These are phyloP conservation scores for Stigmatopora argus DNA, from an alignment of 2,113 vertebrate genomes.

Conservation along the genomic window DNA sequence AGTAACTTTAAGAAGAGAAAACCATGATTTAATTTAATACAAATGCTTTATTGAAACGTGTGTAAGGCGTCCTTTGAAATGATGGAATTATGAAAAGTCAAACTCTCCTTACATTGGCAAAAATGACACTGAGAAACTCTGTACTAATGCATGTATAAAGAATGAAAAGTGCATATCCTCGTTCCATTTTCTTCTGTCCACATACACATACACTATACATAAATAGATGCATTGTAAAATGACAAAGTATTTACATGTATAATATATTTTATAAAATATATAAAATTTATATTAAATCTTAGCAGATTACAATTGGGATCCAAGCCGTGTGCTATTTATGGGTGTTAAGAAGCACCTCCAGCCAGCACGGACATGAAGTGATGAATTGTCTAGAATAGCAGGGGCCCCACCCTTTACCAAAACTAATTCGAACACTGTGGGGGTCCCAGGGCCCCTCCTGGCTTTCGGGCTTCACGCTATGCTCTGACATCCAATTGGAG, in stretches of 20 bases:
- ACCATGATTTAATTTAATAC: slow-evolving; percentile 65
- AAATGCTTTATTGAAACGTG: slow-evolving; percentile 94
- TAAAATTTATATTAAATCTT: slow-evolving; percentile 99
- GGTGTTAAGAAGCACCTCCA: slow-evolving; percentile 91
- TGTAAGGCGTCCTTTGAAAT: slow-evolving; percentile 75
- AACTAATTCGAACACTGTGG: slow-evolving; percentile 93
- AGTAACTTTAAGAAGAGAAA: not conserved
- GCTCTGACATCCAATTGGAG: slow-evolving; percentile 79
- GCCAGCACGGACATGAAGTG: slow-evolving; percentile 96
- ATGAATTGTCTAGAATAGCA: slow-evolving; percentile 96
- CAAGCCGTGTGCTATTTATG: slow-evolving; percentile 73
- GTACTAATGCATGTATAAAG: slow-evolving; percentile 65
- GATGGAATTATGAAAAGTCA: slow-evolving; percentile 78
- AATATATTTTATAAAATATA: slow-evolving; percentile 93
- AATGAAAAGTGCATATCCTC: slow-evolving; percentile 95
- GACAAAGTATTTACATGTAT: slow-evolving; percentile 99
- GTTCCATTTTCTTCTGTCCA: slow-evolving; percentile 76
- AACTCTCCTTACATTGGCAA: slow-evolving; percentile 75
- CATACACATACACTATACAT: slow-evolving; percentile 99
- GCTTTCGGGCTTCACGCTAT: slow-evolving; percentile 72
- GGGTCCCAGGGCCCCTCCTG: slow-evolving; percentile 90
- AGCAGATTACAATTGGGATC: slow-evolving; percentile 89
- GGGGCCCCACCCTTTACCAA: slow-evolving; percentile 95
- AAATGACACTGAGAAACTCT: slow-evolving; percentile 79
- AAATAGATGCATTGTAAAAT: slow-evolving; percentile 99